Base-by-base conservation (phyloP, 2,888 invertebrate genomes). In the Metalampra italica region DNA sequence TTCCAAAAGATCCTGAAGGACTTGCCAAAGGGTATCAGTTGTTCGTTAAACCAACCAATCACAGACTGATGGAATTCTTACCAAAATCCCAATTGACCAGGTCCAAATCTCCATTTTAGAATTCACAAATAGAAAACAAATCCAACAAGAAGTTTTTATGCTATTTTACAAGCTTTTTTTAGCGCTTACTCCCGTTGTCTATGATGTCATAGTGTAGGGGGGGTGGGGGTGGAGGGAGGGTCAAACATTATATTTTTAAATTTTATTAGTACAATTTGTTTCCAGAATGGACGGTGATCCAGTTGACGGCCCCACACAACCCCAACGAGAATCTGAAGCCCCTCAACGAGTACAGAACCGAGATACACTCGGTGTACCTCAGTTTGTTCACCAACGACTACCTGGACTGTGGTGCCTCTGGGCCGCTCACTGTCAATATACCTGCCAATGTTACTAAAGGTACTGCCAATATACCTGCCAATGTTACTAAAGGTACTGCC, bases 231-330 rank as follows among this genome's bases (percentile, higher is more conserved):
- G n/a, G n/a, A n/a, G n/a, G n/a, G n/a, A n/a, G n/a, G n/a, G n/a
- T n/a, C n/a, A n/a, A n/a, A 22, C 22, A 22, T 3, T 22, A 22
- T 22, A 22, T n/a, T n/a, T n/a, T n/a, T 22, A 22, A 22, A 22
- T 22, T 22, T 22, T 22, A 22, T 22, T 37, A 37, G n/a, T n/a
- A n/a, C n/a, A n/a, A n/a, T n/a, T n/a, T n/a, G n/a, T 9, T 82
- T 74, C 52, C 77, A 92, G 92, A 92, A 78, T 92, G 92, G 92
- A 92, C 92, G 0, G 59, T 92, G 45, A 66, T 92, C 45, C 92
- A 92, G 62, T 52, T 92, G 50, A 91, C 92, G 7, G 85, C 91
- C 0, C 82, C 84, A 0, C 89, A 90, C 63, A 88, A 87, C 46
- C 81, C 88, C 0, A 82, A 83, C 22, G 90, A 90, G 56, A 88